Base-by-base conservation (phyloP, 2,888 invertebrate species). In the Elysia crispata region DNA sequence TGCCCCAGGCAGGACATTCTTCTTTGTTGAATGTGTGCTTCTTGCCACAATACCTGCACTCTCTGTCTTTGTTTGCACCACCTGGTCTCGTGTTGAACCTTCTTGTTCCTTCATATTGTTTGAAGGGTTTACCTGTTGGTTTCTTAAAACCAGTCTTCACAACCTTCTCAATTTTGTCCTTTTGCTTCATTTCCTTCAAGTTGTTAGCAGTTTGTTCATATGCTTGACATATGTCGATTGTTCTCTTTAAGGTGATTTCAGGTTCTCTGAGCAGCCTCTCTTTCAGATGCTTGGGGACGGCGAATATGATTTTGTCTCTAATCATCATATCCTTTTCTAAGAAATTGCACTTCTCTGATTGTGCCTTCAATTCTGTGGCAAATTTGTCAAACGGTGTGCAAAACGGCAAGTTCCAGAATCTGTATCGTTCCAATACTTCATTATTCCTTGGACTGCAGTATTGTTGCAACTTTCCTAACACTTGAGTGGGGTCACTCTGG, bases 401-500 rank as follows among this genome's bases (percentile, higher is more conserved):
- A 6, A 33, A n/a, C 3, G n/a, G 3, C 3, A 70, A 11, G 33
- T 70, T 60, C 60, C 60, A 60, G 23, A 60, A 60, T 8, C 60
- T 3, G 15, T 60, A 60, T 15, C 60, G 5, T 15, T 8, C 6
- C 60, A 60, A 18, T 6, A 70, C 49, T 25, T 70, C 70, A 25
- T 70, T 70, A 20, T n/a, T 70, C 20, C 70, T 70, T 15, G 70
- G 70, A 33, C n/a, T 70, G 70, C 70, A 70, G 25, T 70, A 70
- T 33, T 70, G 41, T 41, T 20, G 1, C 49, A 70, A 30, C 33
- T 70, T 70, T 13, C 6, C 18, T 60, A 60, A 23, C 3, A 60
- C 60, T 60, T 3, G 5, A 8, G 5, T 6, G 6, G 60, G 60
- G 60, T 60, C 5, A n/a, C 33, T 5, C 33, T 41, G 3, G 23